These are phyloP conservation scores for Drosophila busckii DNA, from an alignment of 1,140 invertebrate genomes.

Conservation along the genomic window DNA sequence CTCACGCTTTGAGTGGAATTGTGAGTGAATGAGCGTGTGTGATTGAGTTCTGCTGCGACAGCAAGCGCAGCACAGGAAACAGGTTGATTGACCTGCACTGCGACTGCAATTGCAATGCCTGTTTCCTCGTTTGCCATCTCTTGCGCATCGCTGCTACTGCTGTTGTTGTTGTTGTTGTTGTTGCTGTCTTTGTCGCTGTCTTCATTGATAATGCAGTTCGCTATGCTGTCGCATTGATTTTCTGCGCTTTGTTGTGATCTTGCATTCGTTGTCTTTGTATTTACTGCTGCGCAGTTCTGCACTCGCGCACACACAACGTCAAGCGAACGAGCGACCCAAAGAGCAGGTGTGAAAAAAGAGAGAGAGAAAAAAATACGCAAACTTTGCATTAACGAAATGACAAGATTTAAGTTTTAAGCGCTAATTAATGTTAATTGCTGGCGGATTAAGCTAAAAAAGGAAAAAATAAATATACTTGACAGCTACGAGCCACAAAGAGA, in stretches of 20 bases:
- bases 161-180: neutral
- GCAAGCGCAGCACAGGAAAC: constrained; percentile 53
- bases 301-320: too few relatives aligned
- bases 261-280: constrained; percentile 50
- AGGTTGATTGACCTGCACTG: constrained; percentile 75
- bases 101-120: constrained; percentile 28
- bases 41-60: constrained; percentile 4
- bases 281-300: constrained; percentile 59
- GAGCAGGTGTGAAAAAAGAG: constrained; percentile 5
- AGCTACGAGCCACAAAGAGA: constrained; percentile 7
- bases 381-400: constrained; percentile 35
- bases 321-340: constrained; percentile 8
- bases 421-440: constrained; percentile 69
- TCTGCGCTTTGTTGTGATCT: constrained; percentile 73
- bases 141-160: constrained; percentile 50
- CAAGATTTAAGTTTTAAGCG: constrained; percentile 62
- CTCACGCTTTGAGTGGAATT: constrained; percentile 6
- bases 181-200: constrained; percentile 9
- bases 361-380: constrained; percentile 8
- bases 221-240: constrained; percentile 29
- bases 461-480: constrained; percentile 33
- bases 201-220: constrained; percentile 46
- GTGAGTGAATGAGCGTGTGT: constrained; percentile 10
- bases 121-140: constrained; percentile 50
- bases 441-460: constrained; percentile 41